Evolutionary conservation across 2,797 vertebrate genomes (phyloP).

Genomic region (Semaprochilodus insignis): DNA sequence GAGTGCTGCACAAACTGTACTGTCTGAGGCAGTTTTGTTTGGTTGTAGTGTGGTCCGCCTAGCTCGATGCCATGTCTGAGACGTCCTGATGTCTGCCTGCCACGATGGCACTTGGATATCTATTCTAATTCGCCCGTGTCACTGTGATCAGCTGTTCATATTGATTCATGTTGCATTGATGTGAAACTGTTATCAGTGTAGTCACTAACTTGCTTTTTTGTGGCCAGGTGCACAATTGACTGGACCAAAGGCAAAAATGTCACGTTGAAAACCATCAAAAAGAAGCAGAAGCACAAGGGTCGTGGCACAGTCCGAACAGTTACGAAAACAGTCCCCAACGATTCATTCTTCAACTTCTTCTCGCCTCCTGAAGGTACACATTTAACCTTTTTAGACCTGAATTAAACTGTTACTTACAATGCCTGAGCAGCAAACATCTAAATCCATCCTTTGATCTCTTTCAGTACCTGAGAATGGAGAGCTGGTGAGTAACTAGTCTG

Average conservation of each 20-base stretch:
- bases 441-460: conserved; percentile 40
- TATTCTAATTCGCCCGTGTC: too few relatives aligned
- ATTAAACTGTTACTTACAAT: too few relatives aligned
- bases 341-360: conserved; percentile 99
- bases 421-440: neutral
- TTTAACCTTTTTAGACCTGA: neutral
- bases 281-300: conserved; percentile 99
- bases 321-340: conserved; percentile 97
- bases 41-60: too few relatives aligned
- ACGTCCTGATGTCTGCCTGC: too few relatives aligned
- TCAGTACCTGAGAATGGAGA: conserved; percentile 95
- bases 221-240: conserved; percentile 91
- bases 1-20: too few relatives aligned
- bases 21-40: too few relatives aligned
- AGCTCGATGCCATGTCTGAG: too few relatives aligned
- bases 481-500: conserved; percentile 83
- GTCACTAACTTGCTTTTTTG: neutral
- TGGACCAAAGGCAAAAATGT: conserved; percentile 99
- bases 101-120: too few relatives aligned
- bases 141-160: too few relatives aligned
- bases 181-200: neutral
- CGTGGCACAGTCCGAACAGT: conserved; percentile 96
- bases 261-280: conserved; percentile 98
- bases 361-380: conserved; percentile 92
- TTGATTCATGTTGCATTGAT: too few relatives aligned